These are phyloP conservation scores for Drosophila pectinifera DNA, from an alignment of 1,140 invertebrate species.

Conservation along the genomic window DNA sequence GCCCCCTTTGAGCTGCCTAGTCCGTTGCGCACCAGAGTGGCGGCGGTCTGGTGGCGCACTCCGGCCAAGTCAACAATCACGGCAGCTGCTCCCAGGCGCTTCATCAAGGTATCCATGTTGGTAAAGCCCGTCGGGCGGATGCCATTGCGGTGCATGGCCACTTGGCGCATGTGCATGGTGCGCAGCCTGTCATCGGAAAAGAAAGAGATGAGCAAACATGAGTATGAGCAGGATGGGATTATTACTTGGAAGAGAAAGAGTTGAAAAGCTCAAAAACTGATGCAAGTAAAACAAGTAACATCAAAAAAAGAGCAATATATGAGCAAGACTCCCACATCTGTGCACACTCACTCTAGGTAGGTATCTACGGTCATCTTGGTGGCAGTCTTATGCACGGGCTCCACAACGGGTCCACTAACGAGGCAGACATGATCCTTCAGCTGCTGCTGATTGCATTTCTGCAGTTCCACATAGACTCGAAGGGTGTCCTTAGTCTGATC, in stretches of 20 bases:
- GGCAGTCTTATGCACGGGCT: constrained; percentile 41
- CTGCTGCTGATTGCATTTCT: not conserved
- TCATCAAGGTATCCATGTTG: constrained; percentile 85
- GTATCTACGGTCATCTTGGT: constrained; percentile 15
- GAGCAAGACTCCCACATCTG: too few species aligned
- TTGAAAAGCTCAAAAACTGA: too few species aligned
- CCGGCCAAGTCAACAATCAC: constrained; percentile 88
- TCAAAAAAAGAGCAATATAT: too few species aligned
- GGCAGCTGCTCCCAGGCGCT: constrained; percentile 87
- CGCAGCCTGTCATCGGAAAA: constrained; percentile 77
- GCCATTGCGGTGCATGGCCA: constrained; percentile 88
- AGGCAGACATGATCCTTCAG: constrained; percentile 17
- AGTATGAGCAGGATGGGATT: not conserved
- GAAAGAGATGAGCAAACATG: not conserved
- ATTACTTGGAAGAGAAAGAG: not conserved
- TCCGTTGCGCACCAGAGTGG: constrained; percentile 73
- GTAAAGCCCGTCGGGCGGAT: constrained; percentile 81
- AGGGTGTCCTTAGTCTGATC: constrained; percentile 29
- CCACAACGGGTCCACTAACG: constrained; percentile 53
- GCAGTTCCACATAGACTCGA: constrained; percentile 23
- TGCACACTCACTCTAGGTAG: constrained; percentile 63
- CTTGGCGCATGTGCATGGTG: constrained; percentile 86
- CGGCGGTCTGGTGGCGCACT: constrained; percentile 85
- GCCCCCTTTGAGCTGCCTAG: constrained; percentile 85
- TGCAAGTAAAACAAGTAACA: too few species aligned